Evolutionary conservation across 2,113 vertebrate genomes (phyloP).

Genomic region (Oenanthe melanoleuca): DNA sequence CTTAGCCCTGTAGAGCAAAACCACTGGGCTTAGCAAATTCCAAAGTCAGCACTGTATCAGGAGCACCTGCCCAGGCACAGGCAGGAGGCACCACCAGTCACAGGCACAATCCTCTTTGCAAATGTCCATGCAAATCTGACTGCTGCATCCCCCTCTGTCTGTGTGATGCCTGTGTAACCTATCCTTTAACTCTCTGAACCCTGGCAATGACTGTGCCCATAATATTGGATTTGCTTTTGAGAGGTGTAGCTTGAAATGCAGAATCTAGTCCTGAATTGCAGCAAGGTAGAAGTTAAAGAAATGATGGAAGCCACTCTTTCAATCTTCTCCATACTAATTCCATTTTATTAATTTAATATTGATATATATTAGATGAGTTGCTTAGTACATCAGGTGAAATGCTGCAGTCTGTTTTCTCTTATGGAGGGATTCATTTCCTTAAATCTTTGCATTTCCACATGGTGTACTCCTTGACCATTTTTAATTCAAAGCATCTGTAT

Average conservation of each 20-base stretch:
- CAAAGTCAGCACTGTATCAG: neutral
- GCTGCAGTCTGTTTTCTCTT: neutral
- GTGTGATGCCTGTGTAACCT: neutral
- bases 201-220: neutral
- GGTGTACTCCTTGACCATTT: constrained; percentile 35
- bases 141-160: neutral
- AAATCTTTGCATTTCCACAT: neutral
- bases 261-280: neutral
- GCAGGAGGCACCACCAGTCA: neutral
- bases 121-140: neutral
- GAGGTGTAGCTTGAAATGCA: neutral
- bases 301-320: neutral
- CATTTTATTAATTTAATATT: neutral
- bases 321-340: neutral
- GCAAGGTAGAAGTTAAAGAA: neutral
- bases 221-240: neutral
- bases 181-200: neutral
- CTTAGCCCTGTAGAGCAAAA: neutral
- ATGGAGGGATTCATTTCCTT: neutral
- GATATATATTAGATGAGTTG: neutral
- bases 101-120: neutral
- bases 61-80: neutral
- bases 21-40: neutral
- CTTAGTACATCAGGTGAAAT: neutral
- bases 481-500: constrained; percentile 62